Evolutionary conservation across 2,113 vertebrate species (phyloP).

Genomic region (Acrocephalus kingi): DNA sequence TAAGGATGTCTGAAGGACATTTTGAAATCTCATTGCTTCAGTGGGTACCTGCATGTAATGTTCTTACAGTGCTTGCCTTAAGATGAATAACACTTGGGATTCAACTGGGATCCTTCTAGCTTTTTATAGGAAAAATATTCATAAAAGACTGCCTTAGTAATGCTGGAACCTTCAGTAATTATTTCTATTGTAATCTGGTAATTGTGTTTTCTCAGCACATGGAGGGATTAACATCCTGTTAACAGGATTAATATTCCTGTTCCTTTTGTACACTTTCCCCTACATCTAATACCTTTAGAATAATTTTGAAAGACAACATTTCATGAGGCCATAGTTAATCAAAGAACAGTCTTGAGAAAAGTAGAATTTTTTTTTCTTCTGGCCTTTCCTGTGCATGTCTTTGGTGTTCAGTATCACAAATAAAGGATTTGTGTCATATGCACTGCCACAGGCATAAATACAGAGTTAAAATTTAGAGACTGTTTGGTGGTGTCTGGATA

Average conservation of each 20-base stretch:
- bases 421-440: background rate
- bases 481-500: background rate
- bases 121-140: background rate
- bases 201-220: background rate
- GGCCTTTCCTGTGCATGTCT: background rate
- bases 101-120: background rate
- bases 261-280: background rate
- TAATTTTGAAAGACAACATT: background rate
- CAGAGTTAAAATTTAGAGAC: background rate
- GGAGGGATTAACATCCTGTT: conserved; percentile 18
- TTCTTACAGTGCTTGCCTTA: background rate
- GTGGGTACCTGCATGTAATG: background rate
- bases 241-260: conserved; percentile 22
- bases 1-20: background rate
- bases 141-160: background rate
- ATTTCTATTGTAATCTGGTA: background rate
- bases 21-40: background rate
- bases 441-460: background rate
- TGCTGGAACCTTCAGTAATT: background rate
- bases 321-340: background rate
- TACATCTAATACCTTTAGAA: background rate
- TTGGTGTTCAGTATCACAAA: background rate
- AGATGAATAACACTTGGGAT: background rate
- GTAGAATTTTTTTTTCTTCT: background rate
- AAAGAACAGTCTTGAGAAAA: background rate